phyloP scores from a whole-genome alignment of 2,888 invertebrate species.

The Eupithecia pulchellata region DNA sequence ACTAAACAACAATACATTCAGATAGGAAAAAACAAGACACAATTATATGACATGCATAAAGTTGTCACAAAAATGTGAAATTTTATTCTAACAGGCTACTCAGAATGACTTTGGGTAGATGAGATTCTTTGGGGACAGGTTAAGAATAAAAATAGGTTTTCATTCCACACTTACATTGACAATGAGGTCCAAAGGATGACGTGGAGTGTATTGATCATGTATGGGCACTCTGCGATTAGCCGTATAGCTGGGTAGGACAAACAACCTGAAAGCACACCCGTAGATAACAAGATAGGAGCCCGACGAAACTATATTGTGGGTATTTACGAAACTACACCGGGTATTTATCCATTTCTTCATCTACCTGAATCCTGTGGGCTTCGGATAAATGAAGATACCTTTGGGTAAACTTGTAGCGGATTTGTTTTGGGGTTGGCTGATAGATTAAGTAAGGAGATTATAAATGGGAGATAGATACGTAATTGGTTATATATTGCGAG shows the following conservation, averaged over 20 bases:
- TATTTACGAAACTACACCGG: conserved; percentile 9
- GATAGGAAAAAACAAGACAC: no score
- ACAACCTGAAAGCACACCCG: conserved; percentile 39
- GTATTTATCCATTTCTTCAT: conserved; percentile 3
- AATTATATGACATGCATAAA: no score
- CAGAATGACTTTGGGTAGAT: background rate
- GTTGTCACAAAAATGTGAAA: no score
- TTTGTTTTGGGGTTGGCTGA: conserved; percentile 13
- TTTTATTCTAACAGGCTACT: no score
- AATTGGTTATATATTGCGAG: background rate
- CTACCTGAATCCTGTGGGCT: conserved; percentile 10
- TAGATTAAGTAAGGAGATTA: conserved; percentile 15
- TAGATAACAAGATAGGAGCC: conserved; percentile 40
- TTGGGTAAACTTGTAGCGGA: conserved; percentile 3
- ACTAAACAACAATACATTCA: no score
- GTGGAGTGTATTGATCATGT: conserved; percentile 3
- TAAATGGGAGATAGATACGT: background rate
- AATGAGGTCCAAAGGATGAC: background rate
- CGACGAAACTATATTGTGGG: conserved; percentile 22
- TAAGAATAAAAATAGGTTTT: background rate
- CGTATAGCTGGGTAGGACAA: conserved; percentile 51
- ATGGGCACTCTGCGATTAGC: conserved; percentile 48
- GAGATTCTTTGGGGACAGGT: background rate
- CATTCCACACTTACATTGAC: background rate
- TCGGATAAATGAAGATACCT: conserved; percentile 44